Percentiles rank a stretch among this genome's conserved stretches.
These are phyloP conservation scores for Tachyglossus aculeatus DNA, from an alignment of 2,797 vertebrate genomes.

Conservation along the genomic window DNA sequence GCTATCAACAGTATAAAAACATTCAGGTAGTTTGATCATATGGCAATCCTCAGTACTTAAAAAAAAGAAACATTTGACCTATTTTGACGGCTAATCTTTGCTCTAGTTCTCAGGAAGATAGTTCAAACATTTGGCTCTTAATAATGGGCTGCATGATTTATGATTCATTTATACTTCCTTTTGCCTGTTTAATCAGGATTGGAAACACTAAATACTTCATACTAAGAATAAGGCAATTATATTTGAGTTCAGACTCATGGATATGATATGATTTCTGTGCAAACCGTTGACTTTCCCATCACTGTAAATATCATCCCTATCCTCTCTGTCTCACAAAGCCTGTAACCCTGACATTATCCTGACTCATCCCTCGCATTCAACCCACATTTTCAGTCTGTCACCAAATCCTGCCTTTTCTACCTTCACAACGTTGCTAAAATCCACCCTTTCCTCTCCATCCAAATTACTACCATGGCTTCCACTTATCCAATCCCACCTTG, in stretches of 20 bases:
- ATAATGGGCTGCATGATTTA: slow-evolving; percentile 48
- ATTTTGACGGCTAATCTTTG: slow-evolving; percentile 52
- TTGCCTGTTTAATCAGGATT: slow-evolving; percentile 34
- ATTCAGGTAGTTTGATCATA: too few species aligned
- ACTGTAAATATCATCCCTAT: slow-evolving; percentile 26
- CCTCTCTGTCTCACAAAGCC: too few species aligned
- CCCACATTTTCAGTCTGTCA: too few species aligned
- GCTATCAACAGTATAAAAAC: too few species aligned
- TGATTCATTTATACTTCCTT: slow-evolving; percentile 47
- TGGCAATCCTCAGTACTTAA: slow-evolving; percentile 29
- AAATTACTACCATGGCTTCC: too few species aligned
- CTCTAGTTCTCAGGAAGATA: slow-evolving; percentile 11
- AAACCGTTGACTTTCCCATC: slow-evolving; percentile 31
- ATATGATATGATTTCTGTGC: slow-evolving; percentile 6
- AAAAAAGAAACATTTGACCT: slow-evolving; percentile 37
- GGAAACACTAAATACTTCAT: slow-evolving; percentile 10
- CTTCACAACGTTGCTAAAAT: too few species aligned
- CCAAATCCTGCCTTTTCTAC: too few species aligned
- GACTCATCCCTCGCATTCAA: too few species aligned
- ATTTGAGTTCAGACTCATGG: slow-evolving; percentile 12
- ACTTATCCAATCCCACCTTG: too few species aligned
- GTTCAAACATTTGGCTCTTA: slow-evolving; percentile 25
- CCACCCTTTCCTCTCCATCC: too few species aligned
- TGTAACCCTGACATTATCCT: too few species aligned
- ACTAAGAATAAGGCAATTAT: slow-evolving; percentile 16